These are phyloP conservation scores for Leptatherina wallacei DNA, from an alignment of 2,797 vertebrate genomes.

Conservation along the genomic window DNA sequence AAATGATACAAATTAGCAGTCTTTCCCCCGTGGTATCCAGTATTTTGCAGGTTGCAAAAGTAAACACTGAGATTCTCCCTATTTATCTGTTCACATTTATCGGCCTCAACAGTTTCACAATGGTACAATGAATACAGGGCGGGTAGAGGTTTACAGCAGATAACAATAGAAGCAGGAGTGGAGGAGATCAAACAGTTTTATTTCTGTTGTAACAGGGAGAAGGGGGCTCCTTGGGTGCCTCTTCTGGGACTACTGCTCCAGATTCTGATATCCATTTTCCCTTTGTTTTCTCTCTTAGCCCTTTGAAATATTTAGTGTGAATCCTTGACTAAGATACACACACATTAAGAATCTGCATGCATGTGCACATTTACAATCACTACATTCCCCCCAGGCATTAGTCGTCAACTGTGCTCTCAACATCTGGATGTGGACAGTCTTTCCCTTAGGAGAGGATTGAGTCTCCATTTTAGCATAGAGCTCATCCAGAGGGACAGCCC, in stretches of 20 bases:
- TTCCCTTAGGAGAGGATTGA: slow-evolving; percentile 56
- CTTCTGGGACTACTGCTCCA: slow-evolving; percentile 78
- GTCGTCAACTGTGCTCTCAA: slow-evolving; percentile 54
- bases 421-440: slow-evolving; percentile 69
- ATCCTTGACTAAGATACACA: slow-evolving; percentile 59
- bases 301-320: slow-evolving; percentile 78
- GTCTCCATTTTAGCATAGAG: slow-evolving; percentile 54
- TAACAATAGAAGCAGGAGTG: slow-evolving; percentile 70
- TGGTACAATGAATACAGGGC: slow-evolving; percentile 22
- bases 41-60: slow-evolving; percentile 70
- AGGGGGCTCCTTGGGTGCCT: slow-evolving; percentile 62
- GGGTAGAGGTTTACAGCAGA: slow-evolving; percentile 54
- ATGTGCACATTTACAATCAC: slow-evolving; percentile 37
- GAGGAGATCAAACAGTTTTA: slow-evolving; percentile 78
- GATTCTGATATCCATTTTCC: slow-evolving; percentile 77
- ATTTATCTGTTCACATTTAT: slow-evolving; percentile 55
- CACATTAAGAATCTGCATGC: slow-evolving; percentile 34
- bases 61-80: slow-evolving; percentile 68
- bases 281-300: slow-evolving; percentile 77
- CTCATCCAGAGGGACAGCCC: slow-evolving; percentile 38
- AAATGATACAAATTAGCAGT: slow-evolving; percentile 72
- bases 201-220: slow-evolving; percentile 77
- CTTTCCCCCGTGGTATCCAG: slow-evolving; percentile 57
- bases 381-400: slow-evolving; percentile 55
- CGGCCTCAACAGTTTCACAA: slow-evolving; percentile 40